phyloP scores from a whole-genome alignment of 2,888 invertebrate genomes.

The Siphlonurus alternatus region DNA sequence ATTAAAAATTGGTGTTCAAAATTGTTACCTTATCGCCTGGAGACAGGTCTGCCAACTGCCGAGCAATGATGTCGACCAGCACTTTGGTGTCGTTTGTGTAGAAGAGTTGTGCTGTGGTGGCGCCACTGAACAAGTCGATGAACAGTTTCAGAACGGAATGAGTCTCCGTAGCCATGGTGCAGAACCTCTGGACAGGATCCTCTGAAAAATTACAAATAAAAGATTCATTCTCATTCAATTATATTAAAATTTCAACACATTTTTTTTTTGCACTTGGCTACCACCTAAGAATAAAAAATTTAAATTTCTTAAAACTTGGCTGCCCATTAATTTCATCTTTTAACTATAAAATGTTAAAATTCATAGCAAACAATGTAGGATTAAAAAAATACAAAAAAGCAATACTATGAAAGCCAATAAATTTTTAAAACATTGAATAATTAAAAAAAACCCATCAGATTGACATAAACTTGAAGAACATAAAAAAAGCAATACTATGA shows the following conservation, averaged over 20 bases:
- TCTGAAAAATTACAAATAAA: constrained; percentile 34
- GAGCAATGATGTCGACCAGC: constrained; percentile 78
- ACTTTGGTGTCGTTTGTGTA: constrained; percentile 93
- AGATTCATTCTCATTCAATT: constrained; percentile 9
- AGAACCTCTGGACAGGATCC: constrained; percentile 45
- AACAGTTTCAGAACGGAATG: constrained; percentile 82
- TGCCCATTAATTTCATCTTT: too few species aligned
- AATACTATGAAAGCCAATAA: too few species aligned
- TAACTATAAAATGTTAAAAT: too few species aligned
- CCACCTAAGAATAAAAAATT: too few species aligned
- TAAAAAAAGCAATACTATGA: too few species aligned
- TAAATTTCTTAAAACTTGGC: too few species aligned
- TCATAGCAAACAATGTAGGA: too few species aligned
- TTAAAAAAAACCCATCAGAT: too few species aligned
- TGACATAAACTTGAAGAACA: too few species aligned
- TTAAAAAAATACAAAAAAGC: too few species aligned
- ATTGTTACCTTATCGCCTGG: constrained; percentile 70
- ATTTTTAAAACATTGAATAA: too few species aligned
- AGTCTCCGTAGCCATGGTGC: constrained; percentile 32
- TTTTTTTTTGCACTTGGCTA: too few species aligned
- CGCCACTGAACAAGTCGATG: constrained; percentile 65
- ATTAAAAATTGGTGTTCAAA: constrained; percentile 59
- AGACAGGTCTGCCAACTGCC: constrained; percentile 78
- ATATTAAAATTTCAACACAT: constrained; percentile 13
- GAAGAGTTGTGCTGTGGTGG: constrained; percentile 67